A percentile compares a stretch with the other conserved stretches of the same genome.
Evolutionary conservation across 2,113 vertebrate genomes (phyloP).

Genomic region (Nothocercus nigrocapillus): DNA sequence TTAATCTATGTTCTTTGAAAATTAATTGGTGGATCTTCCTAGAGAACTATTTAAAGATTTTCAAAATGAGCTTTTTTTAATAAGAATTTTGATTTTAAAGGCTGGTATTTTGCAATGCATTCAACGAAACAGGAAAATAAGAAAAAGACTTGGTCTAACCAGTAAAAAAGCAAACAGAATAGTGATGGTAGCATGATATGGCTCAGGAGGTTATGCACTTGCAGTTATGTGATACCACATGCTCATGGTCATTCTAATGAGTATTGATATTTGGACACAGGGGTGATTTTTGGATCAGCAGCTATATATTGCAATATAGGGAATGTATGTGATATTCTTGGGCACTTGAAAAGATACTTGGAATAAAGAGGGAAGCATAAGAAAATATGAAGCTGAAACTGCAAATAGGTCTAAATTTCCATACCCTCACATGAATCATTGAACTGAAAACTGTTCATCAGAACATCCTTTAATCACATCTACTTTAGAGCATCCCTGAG

Average conservation of each 20-base stretch:
- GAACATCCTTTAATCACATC: background rate
- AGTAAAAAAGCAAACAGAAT: background rate
- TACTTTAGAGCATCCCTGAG: background rate
- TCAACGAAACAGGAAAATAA: background rate
- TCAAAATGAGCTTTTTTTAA: background rate
- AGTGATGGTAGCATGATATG: background rate
- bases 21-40: background rate
- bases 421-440: background rate
- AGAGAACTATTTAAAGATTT: background rate
- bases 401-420: background rate
- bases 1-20: background rate
- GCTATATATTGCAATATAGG: background rate
- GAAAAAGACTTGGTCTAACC: fast-evolving
- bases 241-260: background rate
- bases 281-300: background rate
- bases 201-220: background rate
- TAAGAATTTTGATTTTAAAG: background rate
- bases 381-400: background rate
- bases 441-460: background rate
- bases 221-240: background rate
- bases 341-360: background rate
- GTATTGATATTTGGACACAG: background rate
- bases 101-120: background rate
- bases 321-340: background rate
- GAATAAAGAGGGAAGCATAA: background rate